phyloP scores from a whole-genome alignment of 2,797 vertebrate species.

The Acropternis orthonyx region DNA sequence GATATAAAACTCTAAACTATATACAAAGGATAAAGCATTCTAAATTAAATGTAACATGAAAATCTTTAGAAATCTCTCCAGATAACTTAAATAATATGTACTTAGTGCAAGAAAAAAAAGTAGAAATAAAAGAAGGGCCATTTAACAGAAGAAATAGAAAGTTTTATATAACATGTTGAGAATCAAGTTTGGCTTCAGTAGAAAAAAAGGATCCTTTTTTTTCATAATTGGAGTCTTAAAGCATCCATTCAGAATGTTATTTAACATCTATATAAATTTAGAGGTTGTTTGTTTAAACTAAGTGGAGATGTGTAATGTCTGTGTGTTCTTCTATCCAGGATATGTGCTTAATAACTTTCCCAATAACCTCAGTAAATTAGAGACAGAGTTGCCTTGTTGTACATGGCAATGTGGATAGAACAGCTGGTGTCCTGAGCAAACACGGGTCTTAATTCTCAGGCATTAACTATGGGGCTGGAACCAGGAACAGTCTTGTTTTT shows the following conservation, averaged over 20 bases:
- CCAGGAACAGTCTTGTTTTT: background rate
- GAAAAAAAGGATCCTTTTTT: background rate
- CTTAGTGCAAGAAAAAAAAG: background rate
- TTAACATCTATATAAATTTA: background rate
- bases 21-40: background rate
- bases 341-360: background rate
- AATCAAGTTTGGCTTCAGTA: background rate
- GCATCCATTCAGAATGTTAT: background rate
- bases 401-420: background rate
- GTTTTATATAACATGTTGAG: background rate
- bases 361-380: background rate
- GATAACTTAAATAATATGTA: background rate
- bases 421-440: background rate
- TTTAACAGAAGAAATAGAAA: background rate
- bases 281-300: background rate
- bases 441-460: background rate
- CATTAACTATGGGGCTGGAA: background rate
- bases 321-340: background rate
- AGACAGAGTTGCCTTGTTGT: background rate
- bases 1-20: background rate
- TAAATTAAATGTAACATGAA: background rate
- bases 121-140: background rate
- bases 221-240: background rate
- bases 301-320: background rate
- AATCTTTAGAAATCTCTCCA: background rate